These are phyloP conservation scores for Drosophila jambulina DNA, from an alignment of 1,140 invertebrate species.

Conservation along the genomic window DNA sequence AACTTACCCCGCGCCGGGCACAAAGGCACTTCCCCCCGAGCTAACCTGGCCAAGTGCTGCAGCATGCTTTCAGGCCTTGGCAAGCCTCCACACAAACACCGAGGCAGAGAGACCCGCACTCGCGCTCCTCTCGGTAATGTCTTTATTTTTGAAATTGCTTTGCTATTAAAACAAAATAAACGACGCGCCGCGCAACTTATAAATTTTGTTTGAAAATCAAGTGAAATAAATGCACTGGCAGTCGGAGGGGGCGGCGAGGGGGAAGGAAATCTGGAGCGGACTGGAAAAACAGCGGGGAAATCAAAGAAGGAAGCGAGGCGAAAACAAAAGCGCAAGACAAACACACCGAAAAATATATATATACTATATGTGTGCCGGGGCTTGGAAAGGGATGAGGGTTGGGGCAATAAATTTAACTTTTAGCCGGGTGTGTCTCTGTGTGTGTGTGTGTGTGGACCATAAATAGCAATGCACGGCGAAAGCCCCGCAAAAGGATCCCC, in stretches of 20 bases:
- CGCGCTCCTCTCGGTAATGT: constrained; percentile 35
- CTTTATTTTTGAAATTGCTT: constrained; percentile 60
- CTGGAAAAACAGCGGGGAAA: constrained; percentile 16
- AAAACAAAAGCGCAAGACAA: constrained; percentile 52
- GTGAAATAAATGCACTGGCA: constrained; percentile 57
- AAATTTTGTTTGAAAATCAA: constrained; percentile 66
- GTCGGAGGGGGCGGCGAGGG: not conserved
- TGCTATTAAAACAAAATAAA: constrained; percentile 68
- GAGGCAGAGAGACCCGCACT: not conserved
- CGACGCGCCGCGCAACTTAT: constrained; percentile 64
- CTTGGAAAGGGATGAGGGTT: constrained; percentile 3
- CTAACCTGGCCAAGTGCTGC: constrained; percentile 41
- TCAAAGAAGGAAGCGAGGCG: constrained; percentile 13
- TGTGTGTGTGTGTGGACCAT: constrained; percentile 17
- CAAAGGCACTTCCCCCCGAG: not conserved
- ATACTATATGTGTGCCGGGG: not conserved
- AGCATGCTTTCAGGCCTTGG: constrained; percentile 52
- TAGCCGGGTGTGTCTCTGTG: constrained; percentile 11
- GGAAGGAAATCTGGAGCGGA: constrained; percentile 27
- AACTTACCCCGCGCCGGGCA: not conserved
- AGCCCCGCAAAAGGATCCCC: constrained; percentile 11
- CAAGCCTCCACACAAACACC: constrained; percentile 11
- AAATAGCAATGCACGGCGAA: constrained; percentile 41
- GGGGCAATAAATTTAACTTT: constrained; percentile 52
- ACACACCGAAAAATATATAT: constrained; percentile 12